Evolutionary conservation across 1,140 invertebrate genomes (phyloP), one percentile per base, ranked within the genome.

Genomic region (Trachymyrmex cornetzi): DNA sequence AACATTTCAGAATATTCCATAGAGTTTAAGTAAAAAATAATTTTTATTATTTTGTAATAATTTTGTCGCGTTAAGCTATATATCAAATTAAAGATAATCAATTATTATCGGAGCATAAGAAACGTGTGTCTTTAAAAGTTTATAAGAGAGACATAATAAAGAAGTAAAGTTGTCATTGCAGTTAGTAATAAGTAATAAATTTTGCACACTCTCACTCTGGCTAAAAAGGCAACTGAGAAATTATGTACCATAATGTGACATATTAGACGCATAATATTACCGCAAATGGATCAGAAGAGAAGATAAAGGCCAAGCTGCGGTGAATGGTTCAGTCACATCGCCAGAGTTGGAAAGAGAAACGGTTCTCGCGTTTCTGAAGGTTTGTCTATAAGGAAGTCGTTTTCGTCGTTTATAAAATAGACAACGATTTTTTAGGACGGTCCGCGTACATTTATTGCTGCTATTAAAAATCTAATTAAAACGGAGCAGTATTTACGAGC

Each of bases 141-240:
- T 63, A 48, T 22, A 22, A 63, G 27, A 27, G 79, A 57, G 48
- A 75, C 59, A 53, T 63, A 67, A 77, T 74, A 84, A 82, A 89
- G 57, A 87, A 72, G 59, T 57, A 53, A 38, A 38, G 27, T 34
- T n/a, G 67, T 74, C 74, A 75, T 22, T 67, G 80, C 74, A 67
- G 77, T 22, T 24, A 12, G 48, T 57, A 53, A 87, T 90, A 90
- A 89, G 48, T 57, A 53, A 87, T 90, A 90, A 89, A 89, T 89
- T 89, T 55, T 71, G 84, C 66, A 50, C 38, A 63, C 71, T 86
- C 74, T 85, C 22, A 24, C 64, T 82, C 59, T 79, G 72, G 12
- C 19, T 48, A 34, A 64, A 55, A 53, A 67, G 38, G 79, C 63
- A 22, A 66, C 19, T 50, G 30, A 81, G 50, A 19, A 30, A 24